phyloP scores from a whole-genome alignment of 1,140 invertebrate species.

The Zophobas atratus region DNA sequence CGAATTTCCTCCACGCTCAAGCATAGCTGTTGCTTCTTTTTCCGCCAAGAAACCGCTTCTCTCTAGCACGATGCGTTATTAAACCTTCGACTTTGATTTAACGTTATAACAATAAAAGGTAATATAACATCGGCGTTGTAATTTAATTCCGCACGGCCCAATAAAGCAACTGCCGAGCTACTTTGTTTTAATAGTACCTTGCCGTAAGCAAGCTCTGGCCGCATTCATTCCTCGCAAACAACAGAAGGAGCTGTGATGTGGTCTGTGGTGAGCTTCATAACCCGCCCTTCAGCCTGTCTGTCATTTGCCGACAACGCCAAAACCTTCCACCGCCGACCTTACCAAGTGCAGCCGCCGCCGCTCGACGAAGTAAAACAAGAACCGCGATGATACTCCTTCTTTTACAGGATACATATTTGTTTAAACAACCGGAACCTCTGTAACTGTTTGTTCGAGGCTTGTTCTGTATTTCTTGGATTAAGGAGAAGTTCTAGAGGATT shows the following conservation, averaged over 20 bases:
- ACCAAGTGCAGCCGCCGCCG: neutral
- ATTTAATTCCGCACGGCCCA: constrained; percentile 44
- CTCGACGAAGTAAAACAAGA: constrained; percentile 23
- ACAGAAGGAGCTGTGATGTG: constrained; percentile 65
- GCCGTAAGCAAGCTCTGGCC: constrained; percentile 56
- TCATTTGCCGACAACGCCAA: constrained; percentile 55
- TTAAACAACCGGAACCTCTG: constrained; percentile 21
- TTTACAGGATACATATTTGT: constrained; percentile 34
- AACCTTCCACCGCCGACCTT: constrained; percentile 30
- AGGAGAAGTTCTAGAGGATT: neutral
- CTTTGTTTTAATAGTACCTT: constrained; percentile 60
- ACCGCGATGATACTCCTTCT: constrained; percentile 17
- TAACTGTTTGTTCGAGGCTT: neutral
- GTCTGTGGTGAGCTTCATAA: constrained; percentile 64
- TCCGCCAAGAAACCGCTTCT: no score
- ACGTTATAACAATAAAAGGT: constrained; percentile 4
- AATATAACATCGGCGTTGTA: constrained; percentile 23
- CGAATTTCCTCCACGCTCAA: no score
- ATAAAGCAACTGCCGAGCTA: constrained; percentile 37
- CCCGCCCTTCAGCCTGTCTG: constrained; percentile 62
- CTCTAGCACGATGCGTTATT: constrained; percentile 5
- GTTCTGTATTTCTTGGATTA: constrained; percentile 11
- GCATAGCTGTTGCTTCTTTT: no score
- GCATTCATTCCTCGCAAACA: constrained; percentile 60
- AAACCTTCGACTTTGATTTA: constrained; percentile 1